A percentile compares a stretch with the other conserved stretches of the same genome.
Conservation (phyloP, 2,113 vertebrate species). For the Centrocercus urophasianus region DNA sequence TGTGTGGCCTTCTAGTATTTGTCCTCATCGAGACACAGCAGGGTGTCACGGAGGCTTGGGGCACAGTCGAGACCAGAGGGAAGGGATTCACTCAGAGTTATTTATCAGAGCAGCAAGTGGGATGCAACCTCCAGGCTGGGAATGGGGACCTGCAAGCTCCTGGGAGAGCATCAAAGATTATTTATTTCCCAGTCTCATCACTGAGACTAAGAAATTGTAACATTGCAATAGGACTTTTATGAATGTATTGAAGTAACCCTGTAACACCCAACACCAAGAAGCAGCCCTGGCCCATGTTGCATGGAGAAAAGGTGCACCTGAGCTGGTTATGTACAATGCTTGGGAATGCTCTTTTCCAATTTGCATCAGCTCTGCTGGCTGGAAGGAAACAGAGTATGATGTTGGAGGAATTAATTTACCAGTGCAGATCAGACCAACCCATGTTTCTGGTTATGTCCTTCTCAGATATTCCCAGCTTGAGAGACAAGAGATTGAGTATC, state of each 20-base stretch:
- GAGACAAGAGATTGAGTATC: neutral
- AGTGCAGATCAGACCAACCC: neutral
- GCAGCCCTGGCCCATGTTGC: neutral
- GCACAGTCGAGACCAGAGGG: accelerated
- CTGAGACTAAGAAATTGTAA: neutral
- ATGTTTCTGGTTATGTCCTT: neutral
- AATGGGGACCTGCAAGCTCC: neutral
- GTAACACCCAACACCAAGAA: neutral
- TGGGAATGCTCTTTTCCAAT: neutral
- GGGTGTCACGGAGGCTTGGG: neutral
- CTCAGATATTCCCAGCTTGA: neutral
- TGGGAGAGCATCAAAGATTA: neutral
- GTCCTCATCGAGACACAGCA: neutral
- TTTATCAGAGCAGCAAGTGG: neutral
- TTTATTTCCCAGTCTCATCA: neutral
- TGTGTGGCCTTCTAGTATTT: accelerated
- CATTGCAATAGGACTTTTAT: neutral
- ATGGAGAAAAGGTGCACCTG: neutral
- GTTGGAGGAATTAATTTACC: neutral
- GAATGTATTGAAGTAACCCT: neutral
- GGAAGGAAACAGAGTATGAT: accelerated
- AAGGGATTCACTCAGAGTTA: neutral
- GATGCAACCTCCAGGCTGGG: neutral
- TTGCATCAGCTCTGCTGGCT: neutral
- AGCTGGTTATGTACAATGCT: accelerated